These are phyloP conservation scores for Cacatua alba DNA, from an alignment of 2,113 vertebrate species.

Conservation along the genomic window DNA sequence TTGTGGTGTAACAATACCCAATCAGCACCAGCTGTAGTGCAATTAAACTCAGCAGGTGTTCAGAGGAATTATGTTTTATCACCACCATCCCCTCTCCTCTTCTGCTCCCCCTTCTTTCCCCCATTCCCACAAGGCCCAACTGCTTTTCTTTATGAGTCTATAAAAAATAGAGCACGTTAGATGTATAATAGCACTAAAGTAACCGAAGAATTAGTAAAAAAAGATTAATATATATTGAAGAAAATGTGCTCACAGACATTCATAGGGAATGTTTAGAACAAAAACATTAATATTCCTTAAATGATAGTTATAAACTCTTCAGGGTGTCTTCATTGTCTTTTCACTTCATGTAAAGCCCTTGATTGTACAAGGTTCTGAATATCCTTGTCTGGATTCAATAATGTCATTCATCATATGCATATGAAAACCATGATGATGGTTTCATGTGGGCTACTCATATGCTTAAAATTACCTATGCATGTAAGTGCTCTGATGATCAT, in stretches of 20 bases:
- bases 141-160: too few relatives aligned
- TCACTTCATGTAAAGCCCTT: slow-evolving; percentile 32
- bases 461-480: not conserved
- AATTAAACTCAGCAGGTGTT: too few relatives aligned
- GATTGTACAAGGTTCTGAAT: slow-evolving; percentile 24
- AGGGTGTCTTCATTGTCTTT: not conserved
- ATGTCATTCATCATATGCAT: not conserved
- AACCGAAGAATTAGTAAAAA: not conserved
- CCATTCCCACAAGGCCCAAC: too few relatives aligned
- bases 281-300: slow-evolving; percentile 39
- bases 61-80: too few relatives aligned
- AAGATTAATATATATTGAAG: slow-evolving; percentile 3
- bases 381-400: not conserved
- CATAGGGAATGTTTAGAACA: not conserved
- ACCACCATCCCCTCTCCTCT: too few relatives aligned
- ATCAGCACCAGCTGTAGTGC: too few relatives aligned
- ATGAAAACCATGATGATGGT: not conserved
- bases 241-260: not conserved
- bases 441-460: not conserved
- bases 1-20: too few relatives aligned
- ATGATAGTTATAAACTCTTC: slow-evolving; percentile 33
- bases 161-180: too few relatives aligned
- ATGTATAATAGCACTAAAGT: too few relatives aligned
- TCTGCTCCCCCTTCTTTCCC: too few relatives aligned
- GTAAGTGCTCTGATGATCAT: not conserved